Evolutionary conservation across 1,140 invertebrate genomes (phyloP), one percentile per base, ranked within the genome.

Genomic region (Olivierus martensii): DNA sequence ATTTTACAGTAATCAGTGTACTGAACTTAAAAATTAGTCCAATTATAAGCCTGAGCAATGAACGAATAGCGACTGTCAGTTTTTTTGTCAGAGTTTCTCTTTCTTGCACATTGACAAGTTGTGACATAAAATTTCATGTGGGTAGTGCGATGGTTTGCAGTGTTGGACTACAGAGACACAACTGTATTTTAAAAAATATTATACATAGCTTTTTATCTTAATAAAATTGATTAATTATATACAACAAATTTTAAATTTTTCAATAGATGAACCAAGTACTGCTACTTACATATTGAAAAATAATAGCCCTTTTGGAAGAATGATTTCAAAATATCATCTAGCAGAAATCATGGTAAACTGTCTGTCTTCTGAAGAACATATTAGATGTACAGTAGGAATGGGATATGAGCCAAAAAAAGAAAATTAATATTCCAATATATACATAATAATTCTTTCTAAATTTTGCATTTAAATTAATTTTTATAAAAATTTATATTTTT

Each of bases 321-420:
- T 70, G 36, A 76, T 87, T 35, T 82, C 83, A 1, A 87, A 86
- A 59, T 69, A 78, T 65, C 80, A 84, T 65, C 71, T 89, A 37
- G 84, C 78, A 4, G 71, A 75, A 55, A 86, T 88, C 66, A 73
- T 89, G 51, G 73, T 88, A 0, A 79, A 85, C 46, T 73, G 75
- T 41, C 69, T 88, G 21, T 65, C 69, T 5, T 18, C 19, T 17
- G 56, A 60, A 42, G 50, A 57, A n/a, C 53, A 55, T 18, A 46
- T 58, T 41, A 52, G 57, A 19, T 50, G 53, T 18, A 49, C 55
- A 36, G 49, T 59, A 38, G 58, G 54, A 34, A 58, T 58, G 21
- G 57, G 57, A 19, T 58, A 58, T 46, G 28, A 28, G 9, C 28
- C 28, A 4, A 28, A 28, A 28, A 28, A n/a, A n/a, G n/a, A n/a